A percentile compares a stretch with the other conserved stretches of the same genome.
Conservation (phyloP, 1,140 invertebrate genomes). For the Drosophila mauritiana region DNA sequence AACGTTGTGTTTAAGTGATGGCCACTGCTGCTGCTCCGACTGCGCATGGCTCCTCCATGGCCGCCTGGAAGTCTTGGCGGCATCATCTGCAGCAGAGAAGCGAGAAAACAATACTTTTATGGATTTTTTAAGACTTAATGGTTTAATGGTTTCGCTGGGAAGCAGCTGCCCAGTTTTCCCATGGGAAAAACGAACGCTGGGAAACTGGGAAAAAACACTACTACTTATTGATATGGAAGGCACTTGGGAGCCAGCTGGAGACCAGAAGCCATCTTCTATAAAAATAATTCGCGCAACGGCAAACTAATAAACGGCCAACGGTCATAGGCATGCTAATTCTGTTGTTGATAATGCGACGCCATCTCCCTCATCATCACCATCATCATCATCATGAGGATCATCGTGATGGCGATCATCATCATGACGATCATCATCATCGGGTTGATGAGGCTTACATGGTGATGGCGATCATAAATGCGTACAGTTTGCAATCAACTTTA, state of each 20-base stretch:
- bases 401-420: not conserved
- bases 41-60: constrained; percentile 20
- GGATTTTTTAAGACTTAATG: too few species aligned
- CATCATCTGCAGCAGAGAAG: constrained; percentile 46
- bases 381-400: constrained; percentile 2
- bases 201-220: not conserved
- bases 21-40: constrained; percentile 11
- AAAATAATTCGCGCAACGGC: constrained; percentile 70
- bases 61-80: constrained; percentile 45
- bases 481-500: constrained; percentile 80
- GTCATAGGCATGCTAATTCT: constrained; percentile 54
- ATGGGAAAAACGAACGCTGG: constrained; percentile 12
- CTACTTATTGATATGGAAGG: constrained; percentile 5
- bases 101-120: not conserved
- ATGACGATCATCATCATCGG: constrained; percentile 11
- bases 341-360: constrained; percentile 65
- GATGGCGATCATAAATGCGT: constrained; percentile 62
- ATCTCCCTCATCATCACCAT: constrained; percentile 29
- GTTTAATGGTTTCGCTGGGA: not conserved
- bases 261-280: constrained; percentile 15
- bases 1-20: constrained; percentile 52
- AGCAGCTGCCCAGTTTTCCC: constrained; percentile 35
- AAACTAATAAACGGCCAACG: constrained; percentile 72
- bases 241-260: constrained; percentile 24
- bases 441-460: constrained; percentile 9